Conservation (phyloP, 1,140 invertebrate genomes). For the Calephelis nemesis region DNA sequence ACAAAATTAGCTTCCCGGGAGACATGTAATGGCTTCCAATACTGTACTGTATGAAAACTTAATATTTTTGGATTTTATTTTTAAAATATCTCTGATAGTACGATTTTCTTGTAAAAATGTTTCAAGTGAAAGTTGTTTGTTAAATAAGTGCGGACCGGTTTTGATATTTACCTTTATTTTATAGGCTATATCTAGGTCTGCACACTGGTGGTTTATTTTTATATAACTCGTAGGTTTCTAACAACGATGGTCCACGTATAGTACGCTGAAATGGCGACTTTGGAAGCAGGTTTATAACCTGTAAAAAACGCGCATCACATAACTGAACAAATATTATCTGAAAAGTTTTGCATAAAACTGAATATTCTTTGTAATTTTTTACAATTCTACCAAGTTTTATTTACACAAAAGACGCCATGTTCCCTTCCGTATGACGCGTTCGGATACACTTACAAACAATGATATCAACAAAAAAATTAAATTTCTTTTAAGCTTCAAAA, state of each 20-base stretch:
- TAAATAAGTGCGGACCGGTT: conserved; percentile 44
- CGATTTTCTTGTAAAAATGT: conserved; percentile 49
- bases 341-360: conserved; percentile 43
- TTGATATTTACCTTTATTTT: conserved; percentile 37
- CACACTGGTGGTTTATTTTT: conserved; percentile 71
- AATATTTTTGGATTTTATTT: conserved; percentile 42
- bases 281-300: conserved; percentile 30
- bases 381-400: background rate
- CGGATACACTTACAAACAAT: conserved; percentile 32
- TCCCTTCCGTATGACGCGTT: conserved; percentile 42
- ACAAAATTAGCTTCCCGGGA: conserved; percentile 28
- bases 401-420: conserved; percentile 39
- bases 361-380: conserved; percentile 26
- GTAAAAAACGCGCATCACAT: conserved; percentile 42
- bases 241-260: conserved; percentile 53
- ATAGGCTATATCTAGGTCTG: conserved; percentile 41
- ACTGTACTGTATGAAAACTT: conserved; percentile 48
- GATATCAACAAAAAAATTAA: background rate
- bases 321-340: conserved; percentile 48
- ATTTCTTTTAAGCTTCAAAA: too few species aligned
- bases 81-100: conserved; percentile 71
- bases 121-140: conserved; percentile 62
- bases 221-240: conserved; percentile 51
- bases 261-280: conserved; percentile 48
- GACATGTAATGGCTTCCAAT: conserved; percentile 65